Percentiles rank a stretch among this genome's conserved stretches.
phyloP scores from a whole-genome alignment of 2,888 invertebrate species.

The Papilio elwesi region DNA sequence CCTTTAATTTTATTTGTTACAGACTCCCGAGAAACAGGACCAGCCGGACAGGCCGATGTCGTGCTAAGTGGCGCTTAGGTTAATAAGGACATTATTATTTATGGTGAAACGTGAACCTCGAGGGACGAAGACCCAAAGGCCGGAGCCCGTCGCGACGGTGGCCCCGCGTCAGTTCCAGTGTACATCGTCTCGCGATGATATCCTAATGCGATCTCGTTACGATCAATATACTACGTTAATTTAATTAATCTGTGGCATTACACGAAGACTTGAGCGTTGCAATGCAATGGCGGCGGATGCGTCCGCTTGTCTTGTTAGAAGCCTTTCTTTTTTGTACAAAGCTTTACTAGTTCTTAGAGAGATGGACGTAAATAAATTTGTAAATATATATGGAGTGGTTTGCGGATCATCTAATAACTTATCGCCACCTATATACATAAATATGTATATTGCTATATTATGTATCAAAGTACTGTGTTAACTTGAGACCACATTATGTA shows the following conservation, averaged over 20 bases:
- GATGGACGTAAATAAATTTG: constrained; percentile 74
- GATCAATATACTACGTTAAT: constrained; percentile 79
- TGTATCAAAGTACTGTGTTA: constrained; percentile 27
- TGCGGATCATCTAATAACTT: constrained; percentile 54
- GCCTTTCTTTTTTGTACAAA: constrained; percentile 75
- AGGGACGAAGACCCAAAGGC: constrained; percentile 51
- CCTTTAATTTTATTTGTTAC: constrained; percentile 76
- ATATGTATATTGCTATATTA: constrained; percentile 31
- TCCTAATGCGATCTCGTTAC: constrained; percentile 83
- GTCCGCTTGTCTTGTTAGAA: constrained; percentile 73
- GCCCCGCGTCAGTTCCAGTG: constrained; percentile 71
- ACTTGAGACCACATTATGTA: constrained; percentile 53
- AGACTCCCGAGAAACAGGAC: constrained; percentile 86
- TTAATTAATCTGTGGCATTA: constrained; percentile 81
- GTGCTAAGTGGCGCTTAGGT: constrained; percentile 69
- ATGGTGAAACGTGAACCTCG: constrained; percentile 77
- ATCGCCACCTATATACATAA: constrained; percentile 39
- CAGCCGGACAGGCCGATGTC: constrained; percentile 84
- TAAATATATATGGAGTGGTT: constrained; percentile 75
- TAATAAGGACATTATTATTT: constrained; percentile 71
- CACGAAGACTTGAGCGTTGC: constrained; percentile 77
- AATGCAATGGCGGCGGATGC: constrained; percentile 69
- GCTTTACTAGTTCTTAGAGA: constrained; percentile 80
- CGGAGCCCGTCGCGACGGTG: constrained; percentile 49
- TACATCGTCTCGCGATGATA: constrained; percentile 77